Percentiles rank a stretch among this genome's conserved stretches.
phyloP scores from a whole-genome alignment of 2,888 invertebrate genomes.

The Rotaria socialis region DNA sequence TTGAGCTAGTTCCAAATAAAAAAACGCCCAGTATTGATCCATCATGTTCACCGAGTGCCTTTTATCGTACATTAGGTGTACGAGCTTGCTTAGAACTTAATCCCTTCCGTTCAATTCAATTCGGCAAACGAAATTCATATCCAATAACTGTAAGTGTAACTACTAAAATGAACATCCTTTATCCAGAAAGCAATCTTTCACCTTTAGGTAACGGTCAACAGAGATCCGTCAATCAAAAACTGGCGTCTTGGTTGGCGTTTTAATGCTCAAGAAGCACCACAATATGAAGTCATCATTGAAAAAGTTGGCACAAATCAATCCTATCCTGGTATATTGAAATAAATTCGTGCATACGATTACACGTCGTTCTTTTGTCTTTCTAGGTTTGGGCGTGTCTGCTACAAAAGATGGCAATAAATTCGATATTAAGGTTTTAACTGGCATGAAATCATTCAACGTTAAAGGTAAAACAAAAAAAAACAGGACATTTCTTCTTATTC shows the following conservation, averaged over 20 bases:
- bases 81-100: not conserved
- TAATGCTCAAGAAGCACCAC: not conserved
- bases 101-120: constrained; percentile 26
- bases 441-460: constrained; percentile 29
- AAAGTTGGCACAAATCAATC: not conserved
- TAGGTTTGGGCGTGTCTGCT: not conserved
- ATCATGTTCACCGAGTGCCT: not conserved
- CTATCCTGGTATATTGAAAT: not conserved
- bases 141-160: not conserved
- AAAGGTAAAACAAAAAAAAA: not conserved
- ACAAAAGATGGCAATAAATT: not conserved
- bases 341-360: too few species aligned
- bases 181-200: too few species aligned
- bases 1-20: not conserved
- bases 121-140: not conserved
- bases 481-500: too few species aligned
- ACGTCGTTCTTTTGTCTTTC: not conserved
- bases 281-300: constrained; percentile 24
- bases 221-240: not conserved
- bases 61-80: not conserved
- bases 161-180: too few species aligned
- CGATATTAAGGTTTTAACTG: constrained; percentile 28
- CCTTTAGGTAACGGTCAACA: not conserved
- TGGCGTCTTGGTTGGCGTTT: not conserved
- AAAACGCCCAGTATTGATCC: not conserved